Base-by-base conservation (phyloP, 2,888 invertebrate genomes). In the Tetragnatha montana region DNA sequence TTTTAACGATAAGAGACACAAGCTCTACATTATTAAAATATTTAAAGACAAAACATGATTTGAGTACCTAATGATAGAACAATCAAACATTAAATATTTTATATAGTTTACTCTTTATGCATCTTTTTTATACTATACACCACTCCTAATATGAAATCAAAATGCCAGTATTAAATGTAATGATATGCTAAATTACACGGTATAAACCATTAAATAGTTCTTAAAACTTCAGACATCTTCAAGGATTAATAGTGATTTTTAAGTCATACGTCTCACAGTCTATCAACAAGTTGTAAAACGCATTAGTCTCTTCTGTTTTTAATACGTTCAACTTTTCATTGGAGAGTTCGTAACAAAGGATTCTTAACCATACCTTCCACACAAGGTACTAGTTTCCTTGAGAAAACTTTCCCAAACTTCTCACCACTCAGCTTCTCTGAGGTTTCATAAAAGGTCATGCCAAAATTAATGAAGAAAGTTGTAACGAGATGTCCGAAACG, bases 401-500 rank as follows among this genome's bases (percentile, higher is more conserved):
- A 60, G 12, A 14, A 60, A 60, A 60, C 14, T 60, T 60, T 60
- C 12, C 60, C 60, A 60, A 10, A 60, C 12, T 60, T 17, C 60
- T 60, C 17, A 60, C 60, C 12, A 12, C 60, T 12, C 19, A 78
- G 60, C 22, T 14, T 60, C 22, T 21, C 7, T 60, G 51, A 22
- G 60, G 12, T 78, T 70, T 35, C 10, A 81, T 49, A 81, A 71
- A 49, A 71, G n/a, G 47, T 81, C 49, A 70, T 21, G 22, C 60
- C 74, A 17, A 82, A 82, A 51, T 50, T 74, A 71, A 71, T 71
- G 50, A 82, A 73, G 60, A 74, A 50, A 74, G 22, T 74, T 51
- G 51, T 74, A 82, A 82, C 60, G 21, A 51, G 82, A 74, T 74
- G 73, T 22, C 74, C 19, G 74, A 82, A 71, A 82, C 50, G 74